These are phyloP conservation scores for Oscheius sp. DNA, from an alignment of 2,888 invertebrate genomes.

Conservation along the genomic window DNA sequence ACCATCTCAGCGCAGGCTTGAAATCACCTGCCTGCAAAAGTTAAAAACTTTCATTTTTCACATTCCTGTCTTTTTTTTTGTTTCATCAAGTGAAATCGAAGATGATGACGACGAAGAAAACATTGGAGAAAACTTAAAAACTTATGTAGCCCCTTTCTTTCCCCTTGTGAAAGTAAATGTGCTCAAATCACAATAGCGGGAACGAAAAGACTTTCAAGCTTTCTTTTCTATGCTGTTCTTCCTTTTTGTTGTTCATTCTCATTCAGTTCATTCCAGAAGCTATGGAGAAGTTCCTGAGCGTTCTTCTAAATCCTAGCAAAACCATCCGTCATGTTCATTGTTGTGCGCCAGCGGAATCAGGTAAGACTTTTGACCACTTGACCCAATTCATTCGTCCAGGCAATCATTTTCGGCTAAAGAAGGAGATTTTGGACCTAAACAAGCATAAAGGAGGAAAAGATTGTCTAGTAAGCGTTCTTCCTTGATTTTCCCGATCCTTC, in stretches of 20 bases:
- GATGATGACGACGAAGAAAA: too few species aligned
- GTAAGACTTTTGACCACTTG: background rate
- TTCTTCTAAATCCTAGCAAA: conserved; percentile 24
- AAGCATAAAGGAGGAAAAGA: conserved; percentile 8
- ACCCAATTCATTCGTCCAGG: conserved; percentile 3
- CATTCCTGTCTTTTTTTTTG: too few species aligned
- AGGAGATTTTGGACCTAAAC: background rate
- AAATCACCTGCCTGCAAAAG: too few species aligned
- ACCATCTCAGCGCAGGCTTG: too few species aligned
- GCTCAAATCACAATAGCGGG: too few species aligned
- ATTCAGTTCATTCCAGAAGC: background rate
- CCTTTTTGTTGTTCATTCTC: background rate
- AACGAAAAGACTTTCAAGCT: too few species aligned
- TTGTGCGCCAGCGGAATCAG: conserved; percentile 5
- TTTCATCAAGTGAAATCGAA: too few species aligned
- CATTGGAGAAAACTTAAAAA: too few species aligned
- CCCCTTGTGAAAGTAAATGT: too few species aligned
- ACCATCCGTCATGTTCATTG: conserved; percentile 32
- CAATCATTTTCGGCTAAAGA: background rate
- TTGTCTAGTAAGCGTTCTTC: conserved; percentile 7
- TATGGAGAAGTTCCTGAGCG: conserved; percentile 13
- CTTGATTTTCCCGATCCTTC: background rate
- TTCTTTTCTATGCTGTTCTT: background rate
- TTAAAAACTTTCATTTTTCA: too few species aligned
- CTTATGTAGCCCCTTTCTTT: too few species aligned